phyloP scores from a whole-genome alignment of 2,113 vertebrate species.

The Nyctereutes procyonoides region DNA sequence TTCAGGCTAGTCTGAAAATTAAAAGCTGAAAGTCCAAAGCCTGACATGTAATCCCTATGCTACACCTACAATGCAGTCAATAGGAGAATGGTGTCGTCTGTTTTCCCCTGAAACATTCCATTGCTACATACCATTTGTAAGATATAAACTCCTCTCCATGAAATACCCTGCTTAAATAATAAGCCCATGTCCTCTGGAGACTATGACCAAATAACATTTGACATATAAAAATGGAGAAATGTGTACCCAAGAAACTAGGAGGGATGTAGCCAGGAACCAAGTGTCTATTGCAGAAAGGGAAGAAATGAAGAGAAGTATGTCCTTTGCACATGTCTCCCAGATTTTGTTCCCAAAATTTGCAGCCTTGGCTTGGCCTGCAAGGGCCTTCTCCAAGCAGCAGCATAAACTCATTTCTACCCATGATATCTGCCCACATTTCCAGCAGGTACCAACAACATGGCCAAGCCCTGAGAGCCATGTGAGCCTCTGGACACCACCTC shows the following conservation, averaged over 20 bases:
- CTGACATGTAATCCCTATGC: neutral
- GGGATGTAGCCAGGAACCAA: neutral
- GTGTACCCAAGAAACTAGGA: neutral
- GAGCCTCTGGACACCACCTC: neutral
- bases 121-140: neutral
- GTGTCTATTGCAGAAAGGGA: neutral
- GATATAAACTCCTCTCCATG: neutral
- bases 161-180: neutral
- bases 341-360: neutral
- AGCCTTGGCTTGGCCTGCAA: neutral
- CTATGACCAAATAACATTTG: neutral
- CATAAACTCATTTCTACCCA: neutral
- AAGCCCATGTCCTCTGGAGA: neutral
- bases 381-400: neutral
- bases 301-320: too few relatives aligned
- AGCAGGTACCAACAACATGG: neutral
- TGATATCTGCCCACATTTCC: neutral
- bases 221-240: neutral
- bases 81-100: neutral
- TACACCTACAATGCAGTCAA: neutral
- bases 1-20: slow-evolving; percentile 6
- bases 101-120: rapidly evolving
- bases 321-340: neutral
- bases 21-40: neutral
- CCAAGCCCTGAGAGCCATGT: neutral